Evolutionary conservation across 2,888 invertebrate genomes (phyloP).

Genomic region (Parelbella ahira): DNA sequence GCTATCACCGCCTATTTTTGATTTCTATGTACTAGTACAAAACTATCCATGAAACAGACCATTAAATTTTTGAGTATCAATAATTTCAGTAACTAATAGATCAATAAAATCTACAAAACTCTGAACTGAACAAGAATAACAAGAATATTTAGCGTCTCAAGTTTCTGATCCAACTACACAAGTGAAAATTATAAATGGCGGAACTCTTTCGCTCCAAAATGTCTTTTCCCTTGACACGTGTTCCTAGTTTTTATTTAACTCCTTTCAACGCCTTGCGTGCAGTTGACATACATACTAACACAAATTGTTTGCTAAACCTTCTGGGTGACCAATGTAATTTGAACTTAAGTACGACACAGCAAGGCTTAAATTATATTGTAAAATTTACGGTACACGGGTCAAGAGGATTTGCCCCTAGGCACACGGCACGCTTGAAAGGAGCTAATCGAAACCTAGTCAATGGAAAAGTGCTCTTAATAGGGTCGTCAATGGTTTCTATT

Average conservation of each 20-base stretch:
- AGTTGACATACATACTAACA: constrained; percentile 2
- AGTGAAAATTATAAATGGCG: too few species aligned
- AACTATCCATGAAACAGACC: too few species aligned
- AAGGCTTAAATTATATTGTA: constrained; percentile 2
- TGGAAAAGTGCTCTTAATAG: constrained; percentile 29
- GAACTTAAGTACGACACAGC: not conserved
- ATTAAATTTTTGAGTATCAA: too few species aligned
- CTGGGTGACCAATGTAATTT: not conserved
- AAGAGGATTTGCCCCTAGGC: constrained; percentile 33
- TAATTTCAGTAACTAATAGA: too few species aligned
- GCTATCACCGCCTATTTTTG: too few species aligned
- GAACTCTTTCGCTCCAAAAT: constrained; percentile 19
- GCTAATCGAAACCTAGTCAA: constrained; percentile 35
- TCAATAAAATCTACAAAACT: too few species aligned
- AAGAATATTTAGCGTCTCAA: too few species aligned
- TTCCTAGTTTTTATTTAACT: constrained; percentile 22
- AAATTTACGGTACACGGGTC: constrained; percentile 23
- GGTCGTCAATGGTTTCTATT: constrained; percentile 17
- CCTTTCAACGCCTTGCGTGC: constrained; percentile 8
- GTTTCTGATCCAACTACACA: too few species aligned
- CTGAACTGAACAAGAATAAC: too few species aligned
- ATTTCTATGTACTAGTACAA: too few species aligned
- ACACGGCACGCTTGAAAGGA: constrained; percentile 36
- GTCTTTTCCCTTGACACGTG: constrained; percentile 22
- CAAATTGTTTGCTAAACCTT: not conserved